These are phyloP conservation scores for Penaeus japonicus DNA, from an alignment of 1,140 invertebrate species.

Conservation along the genomic window DNA sequence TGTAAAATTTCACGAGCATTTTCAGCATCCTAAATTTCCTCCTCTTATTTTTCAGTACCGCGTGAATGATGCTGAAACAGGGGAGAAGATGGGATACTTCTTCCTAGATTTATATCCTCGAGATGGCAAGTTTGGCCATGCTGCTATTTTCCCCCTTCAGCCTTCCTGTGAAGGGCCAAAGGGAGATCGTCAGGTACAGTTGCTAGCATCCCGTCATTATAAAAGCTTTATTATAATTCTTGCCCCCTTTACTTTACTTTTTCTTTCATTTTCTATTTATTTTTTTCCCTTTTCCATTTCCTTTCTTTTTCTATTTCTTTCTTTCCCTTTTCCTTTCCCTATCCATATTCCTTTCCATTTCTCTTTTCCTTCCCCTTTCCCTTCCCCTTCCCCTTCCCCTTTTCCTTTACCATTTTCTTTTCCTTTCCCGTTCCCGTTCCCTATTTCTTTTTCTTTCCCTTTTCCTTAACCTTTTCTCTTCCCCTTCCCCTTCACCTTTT, in stretches of 20 bases:
- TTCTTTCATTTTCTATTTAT: neutral
- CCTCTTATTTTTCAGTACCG: conserved; percentile 63
- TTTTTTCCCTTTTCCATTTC: neutral
- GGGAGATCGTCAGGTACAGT: conserved; percentile 53
- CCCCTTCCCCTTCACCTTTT: neutral
- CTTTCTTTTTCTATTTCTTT: too few relatives aligned
- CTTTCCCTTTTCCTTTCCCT: too few relatives aligned
- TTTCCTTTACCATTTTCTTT: neutral
- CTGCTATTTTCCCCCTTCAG: conserved; percentile 66
- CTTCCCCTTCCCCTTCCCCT: neutral
- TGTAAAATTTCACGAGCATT: neutral
- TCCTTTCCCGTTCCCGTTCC: neutral
- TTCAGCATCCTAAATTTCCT: conserved; percentile 4
- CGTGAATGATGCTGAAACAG: conserved; percentile 64
- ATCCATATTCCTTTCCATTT: too few relatives aligned
- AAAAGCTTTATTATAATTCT: neutral
- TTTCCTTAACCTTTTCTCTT: neutral
- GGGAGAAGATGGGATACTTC: conserved; percentile 68
- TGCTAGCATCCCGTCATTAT: neutral
- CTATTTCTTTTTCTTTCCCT: neutral
- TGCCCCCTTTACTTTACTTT: neutral
- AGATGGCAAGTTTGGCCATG: conserved; percentile 70
- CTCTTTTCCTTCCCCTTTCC: too few relatives aligned
- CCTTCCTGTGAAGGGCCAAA: conserved; percentile 65
- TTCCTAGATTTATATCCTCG: conserved; percentile 69